These are phyloP conservation scores for Drosophila ogumai DNA, from an alignment of 1,140 invertebrate genomes.

Conservation along the genomic window DNA sequence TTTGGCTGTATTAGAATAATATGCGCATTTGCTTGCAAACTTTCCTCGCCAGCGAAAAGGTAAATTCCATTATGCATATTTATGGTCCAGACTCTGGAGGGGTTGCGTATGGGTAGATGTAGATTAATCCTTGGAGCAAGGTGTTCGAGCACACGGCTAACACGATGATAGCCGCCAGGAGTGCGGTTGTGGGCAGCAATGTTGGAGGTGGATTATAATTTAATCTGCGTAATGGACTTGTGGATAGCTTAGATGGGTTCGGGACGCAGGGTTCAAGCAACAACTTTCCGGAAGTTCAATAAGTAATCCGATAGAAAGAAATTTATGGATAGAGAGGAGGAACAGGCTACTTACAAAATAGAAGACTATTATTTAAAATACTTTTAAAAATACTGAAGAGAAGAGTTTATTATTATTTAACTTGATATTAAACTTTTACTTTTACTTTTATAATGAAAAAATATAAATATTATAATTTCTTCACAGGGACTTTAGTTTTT, in stretches of 20 bases:
- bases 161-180: constrained; percentile 25
- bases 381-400: too few relatives aligned
- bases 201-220: constrained; percentile 37
- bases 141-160: constrained; percentile 49
- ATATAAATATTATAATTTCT: not conserved
- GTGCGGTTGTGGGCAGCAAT: constrained; percentile 17
- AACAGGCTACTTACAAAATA: not conserved
- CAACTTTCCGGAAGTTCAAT: constrained; percentile 17
- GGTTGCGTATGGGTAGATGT: constrained; percentile 25
- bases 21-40: constrained; percentile 79
- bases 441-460: not conserved
- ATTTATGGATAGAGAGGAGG: not conserved
- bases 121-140: constrained; percentile 42
- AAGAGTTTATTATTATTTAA: too few relatives aligned
- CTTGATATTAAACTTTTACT: too few relatives aligned
- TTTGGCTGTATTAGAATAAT: constrained; percentile 79
- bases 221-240: constrained; percentile 41
- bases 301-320: constrained; percentile 17
- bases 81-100: constrained; percentile 51
- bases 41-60: constrained; percentile 72
- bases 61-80: constrained; percentile 78
- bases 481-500: not conserved
- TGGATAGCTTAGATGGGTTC: constrained; percentile 19
- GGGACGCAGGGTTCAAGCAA: not conserved
- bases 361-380: not conserved